Evolutionary conservation across 1,140 invertebrate genomes (phyloP), one percentile per base, ranked within the genome.

Genomic region (Camponotus pennsylvanicus): DNA sequence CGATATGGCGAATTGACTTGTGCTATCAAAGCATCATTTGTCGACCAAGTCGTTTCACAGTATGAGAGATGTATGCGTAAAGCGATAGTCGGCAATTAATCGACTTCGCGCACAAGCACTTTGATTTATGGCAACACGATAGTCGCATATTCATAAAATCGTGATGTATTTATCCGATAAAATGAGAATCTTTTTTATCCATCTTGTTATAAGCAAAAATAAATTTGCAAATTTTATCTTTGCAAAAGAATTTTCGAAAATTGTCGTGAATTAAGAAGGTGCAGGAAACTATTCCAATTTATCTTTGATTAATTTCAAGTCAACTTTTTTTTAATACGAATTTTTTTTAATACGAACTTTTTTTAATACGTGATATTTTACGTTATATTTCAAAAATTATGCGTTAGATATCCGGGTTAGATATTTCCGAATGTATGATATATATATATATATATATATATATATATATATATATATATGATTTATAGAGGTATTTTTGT

Each of bases 21-120:
- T 63, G 42, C 15, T 34, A 52, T 52, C 32, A 4, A 27, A 79
- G 45, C 64, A 21, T 55, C 64, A 70, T 80, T 70, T 37, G 21
- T 69, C 45, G 13, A n/a, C 45, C 21, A 49, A n/a, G 9, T 42
- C 34, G n/a, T 55, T 55, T 57, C 45, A 37, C n/a, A 55, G 42
- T 27, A 27, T 18, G 21, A 37, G 42, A 49, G 27, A 9, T 18
- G 59, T 5, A 5, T 45, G 40, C 7, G 40, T 27, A 21, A 40
- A 32, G 49, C 63, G n/a, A 59, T 18, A 27, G 64, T 27, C 57
- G 11, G 15, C 85, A 87, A 88, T 87, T 88, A 88, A 84, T 88
- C n/a, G 57, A 84, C 78, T 87, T 87, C 37, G 37, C 8, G 15
- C 63, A 11, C 32, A 45, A 63, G 34, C 32, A 9, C 37, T 15